phyloP scores from a whole-genome alignment of 2,113 vertebrate species.

The Taxidea taxus region DNA sequence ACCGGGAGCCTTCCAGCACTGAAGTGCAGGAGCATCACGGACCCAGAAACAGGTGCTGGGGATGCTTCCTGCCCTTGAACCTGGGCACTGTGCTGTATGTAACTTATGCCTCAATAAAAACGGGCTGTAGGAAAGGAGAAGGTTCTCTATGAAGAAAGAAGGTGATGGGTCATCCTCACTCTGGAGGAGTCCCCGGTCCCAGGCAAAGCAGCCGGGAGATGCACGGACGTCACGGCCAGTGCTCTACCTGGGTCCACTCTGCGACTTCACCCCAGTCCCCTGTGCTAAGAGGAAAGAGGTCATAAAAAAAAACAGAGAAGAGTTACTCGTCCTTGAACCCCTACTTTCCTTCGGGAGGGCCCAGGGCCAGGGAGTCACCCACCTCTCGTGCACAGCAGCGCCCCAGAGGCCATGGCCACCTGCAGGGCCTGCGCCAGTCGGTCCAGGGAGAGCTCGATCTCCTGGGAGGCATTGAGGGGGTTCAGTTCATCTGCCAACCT shows the following conservation, averaged over 20 bases:
- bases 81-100: neutral
- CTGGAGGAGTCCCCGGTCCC: neutral
- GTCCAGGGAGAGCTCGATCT: slow-evolving; percentile 93
- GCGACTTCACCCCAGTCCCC: neutral
- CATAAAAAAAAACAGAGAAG: neutral
- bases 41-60: neutral
- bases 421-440: slow-evolving; percentile 95
- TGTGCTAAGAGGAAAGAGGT: neutral
- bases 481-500: slow-evolving; percentile 90
- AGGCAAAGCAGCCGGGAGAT: neutral
- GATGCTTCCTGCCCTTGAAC: neutral
- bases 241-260: neutral
- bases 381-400: slow-evolving; percentile 95
- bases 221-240: accelerated
- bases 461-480: slow-evolving; percentile 85
- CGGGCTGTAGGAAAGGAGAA: neutral
- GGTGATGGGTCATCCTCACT: neutral
- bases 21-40: neutral
- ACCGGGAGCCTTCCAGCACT: accelerated
- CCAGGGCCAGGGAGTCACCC: neutral
- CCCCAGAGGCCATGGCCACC: slow-evolving; percentile 95
- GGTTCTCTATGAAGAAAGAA: neutral
- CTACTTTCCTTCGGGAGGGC: neutral
- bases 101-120: neutral
- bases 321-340: neutral